Percentiles rank a stretch among this genome's conserved stretches.
Conservation (phyloP, 2,888 invertebrate genomes). For the Spodoptera exigua region DNA sequence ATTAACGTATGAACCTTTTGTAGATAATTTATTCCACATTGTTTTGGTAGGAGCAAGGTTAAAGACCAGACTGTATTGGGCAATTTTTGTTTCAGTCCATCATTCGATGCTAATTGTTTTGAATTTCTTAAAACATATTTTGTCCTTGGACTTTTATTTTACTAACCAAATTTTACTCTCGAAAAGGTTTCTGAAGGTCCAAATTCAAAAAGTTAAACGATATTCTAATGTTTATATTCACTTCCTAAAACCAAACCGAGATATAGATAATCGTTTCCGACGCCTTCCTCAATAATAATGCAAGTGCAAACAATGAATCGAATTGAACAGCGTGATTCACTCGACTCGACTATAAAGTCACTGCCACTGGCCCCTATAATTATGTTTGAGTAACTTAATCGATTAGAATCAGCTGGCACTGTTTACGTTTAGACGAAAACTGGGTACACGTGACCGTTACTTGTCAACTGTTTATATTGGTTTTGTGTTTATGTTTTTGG, state of each 20-base stretch:
- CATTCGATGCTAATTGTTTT: too few species aligned
- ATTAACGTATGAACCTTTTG: constrained; percentile 3
- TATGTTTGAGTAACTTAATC: constrained; percentile 11
- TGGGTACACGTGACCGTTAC: constrained; percentile 9
- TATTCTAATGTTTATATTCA: too few species aligned
- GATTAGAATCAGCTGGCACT: constrained; percentile 17
- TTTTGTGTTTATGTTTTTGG: background rate
- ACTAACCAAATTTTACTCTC: too few species aligned
- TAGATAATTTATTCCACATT: background rate
- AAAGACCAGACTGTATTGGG: background rate
- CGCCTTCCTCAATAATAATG: constrained; percentile 37
- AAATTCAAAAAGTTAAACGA: too few species aligned
- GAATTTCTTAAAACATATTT: too few species aligned
- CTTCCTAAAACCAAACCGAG: constrained; percentile 13
- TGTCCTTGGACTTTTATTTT: too few species aligned
- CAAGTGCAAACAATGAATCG: constrained; percentile 32
- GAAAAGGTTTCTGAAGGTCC: too few species aligned
- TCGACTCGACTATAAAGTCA: constrained; percentile 36
- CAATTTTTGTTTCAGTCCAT: background rate
- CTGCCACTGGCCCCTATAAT: constrained; percentile 27
- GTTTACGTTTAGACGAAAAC: constrained; percentile 5
- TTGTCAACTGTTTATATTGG: constrained; percentile 23
- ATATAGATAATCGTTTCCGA: constrained; percentile 29
- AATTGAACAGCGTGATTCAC: constrained; percentile 48
- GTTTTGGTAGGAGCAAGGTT: background rate